Evolutionary conservation across 2,113 vertebrate species (phyloP).

Genomic region (Scomber scombrus): DNA sequence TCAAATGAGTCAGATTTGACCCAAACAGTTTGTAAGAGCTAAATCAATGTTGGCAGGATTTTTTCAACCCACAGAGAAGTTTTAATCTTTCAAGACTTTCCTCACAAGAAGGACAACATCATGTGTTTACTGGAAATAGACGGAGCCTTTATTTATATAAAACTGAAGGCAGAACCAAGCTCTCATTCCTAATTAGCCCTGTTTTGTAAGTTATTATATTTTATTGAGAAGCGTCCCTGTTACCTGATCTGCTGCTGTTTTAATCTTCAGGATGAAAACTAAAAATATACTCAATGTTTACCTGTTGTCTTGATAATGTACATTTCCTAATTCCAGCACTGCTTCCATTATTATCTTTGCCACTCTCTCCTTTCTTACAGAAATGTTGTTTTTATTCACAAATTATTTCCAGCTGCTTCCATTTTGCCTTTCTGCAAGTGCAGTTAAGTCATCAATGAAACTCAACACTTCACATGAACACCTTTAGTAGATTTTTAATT

Average conservation of each 20-base stretch:
- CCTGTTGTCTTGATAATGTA: neutral
- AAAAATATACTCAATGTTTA: neutral
- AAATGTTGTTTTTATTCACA: neutral
- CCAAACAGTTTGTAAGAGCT: too few relatives aligned
- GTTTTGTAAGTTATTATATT: slow-evolving; percentile 1
- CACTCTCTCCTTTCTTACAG: neutral
- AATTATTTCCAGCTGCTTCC: neutral
- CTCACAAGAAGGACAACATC: slow-evolving; percentile 7
- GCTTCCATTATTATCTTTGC: neutral
- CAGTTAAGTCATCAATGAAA: neutral
- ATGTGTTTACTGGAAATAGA: slow-evolving; percentile 25
- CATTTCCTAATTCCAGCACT: neutral
- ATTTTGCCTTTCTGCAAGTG: neutral
- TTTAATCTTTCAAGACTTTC: neutral
- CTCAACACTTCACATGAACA: too few relatives aligned
- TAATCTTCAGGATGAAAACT: neutral
- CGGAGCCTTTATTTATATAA: neutral
- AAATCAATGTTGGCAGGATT: too few relatives aligned
- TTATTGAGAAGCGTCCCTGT: neutral
- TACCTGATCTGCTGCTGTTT: neutral
- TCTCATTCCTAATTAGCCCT: neutral
- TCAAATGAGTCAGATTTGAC: too few relatives aligned
- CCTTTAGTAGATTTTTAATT: too few relatives aligned
- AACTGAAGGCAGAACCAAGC: neutral
- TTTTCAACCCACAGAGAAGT: neutral